phyloP scores from a whole-genome alignment of 2,888 invertebrate species.

The Lasioglossum morio region DNA sequence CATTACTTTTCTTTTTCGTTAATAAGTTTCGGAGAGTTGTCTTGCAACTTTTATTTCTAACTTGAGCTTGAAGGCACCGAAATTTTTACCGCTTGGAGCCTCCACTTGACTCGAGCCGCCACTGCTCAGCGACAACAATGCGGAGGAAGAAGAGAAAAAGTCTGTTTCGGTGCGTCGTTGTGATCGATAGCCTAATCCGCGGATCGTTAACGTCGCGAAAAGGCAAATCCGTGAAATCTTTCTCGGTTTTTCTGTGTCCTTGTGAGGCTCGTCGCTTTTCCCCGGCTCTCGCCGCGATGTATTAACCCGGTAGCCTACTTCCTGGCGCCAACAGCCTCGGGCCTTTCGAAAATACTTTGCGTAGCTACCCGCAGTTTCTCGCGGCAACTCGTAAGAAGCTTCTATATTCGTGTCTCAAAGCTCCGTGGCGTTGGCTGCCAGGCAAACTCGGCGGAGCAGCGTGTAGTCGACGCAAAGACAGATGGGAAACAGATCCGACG shows the following conservation, averaged over 20 bases:
- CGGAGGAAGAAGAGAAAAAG: not conserved
- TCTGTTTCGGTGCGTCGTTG: not conserved
- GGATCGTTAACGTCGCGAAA: not conserved
- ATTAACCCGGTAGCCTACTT: constrained; percentile 84
- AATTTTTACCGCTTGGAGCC: too few relatives aligned
- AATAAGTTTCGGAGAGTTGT: too few relatives aligned
- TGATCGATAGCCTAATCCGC: not conserved
- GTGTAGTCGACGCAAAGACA: not conserved
- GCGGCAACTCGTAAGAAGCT: constrained; percentile 49
- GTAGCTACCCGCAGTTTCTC: constrained; percentile 56
- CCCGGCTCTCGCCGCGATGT: constrained; percentile 60
- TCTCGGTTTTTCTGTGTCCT: constrained; percentile 52
- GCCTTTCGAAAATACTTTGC: constrained; percentile 82
- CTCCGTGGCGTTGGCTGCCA: constrained; percentile 22
- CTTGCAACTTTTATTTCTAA: too few relatives aligned
- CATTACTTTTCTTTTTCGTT: too few relatives aligned
- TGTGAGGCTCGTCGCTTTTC: constrained; percentile 45
- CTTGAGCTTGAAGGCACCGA: too few relatives aligned
- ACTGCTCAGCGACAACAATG: not conserved
- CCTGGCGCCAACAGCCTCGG: constrained; percentile 73
- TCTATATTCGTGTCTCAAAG: constrained; percentile 53
- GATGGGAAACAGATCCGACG: not conserved
- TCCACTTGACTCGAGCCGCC: too few relatives aligned
- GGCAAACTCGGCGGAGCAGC: constrained; percentile 17
- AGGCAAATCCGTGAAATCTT: constrained; percentile 38